phyloP scores from a whole-genome alignment of 2,888 invertebrate genomes.

The Pherbina coryleti region DNA sequence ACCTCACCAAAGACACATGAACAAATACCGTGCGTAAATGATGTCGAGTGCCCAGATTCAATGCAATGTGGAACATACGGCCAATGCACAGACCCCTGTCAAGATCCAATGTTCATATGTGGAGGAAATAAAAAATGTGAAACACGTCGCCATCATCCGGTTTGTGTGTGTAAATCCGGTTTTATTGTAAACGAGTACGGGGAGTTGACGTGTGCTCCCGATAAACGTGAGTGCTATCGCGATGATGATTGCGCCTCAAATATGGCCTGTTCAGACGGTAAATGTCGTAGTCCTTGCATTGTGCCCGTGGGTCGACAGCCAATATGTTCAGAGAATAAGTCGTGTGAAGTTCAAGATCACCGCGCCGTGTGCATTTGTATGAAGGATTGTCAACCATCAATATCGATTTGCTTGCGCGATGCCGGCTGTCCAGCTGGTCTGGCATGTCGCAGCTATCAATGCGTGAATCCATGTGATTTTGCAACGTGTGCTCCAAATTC shows the following conservation, averaged over 20 bases:
- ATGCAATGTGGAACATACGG: slow-evolving; percentile 81
- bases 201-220: slow-evolving; percentile 88
- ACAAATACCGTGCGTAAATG: slow-evolving; percentile 74
- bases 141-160: slow-evolving; percentile 85
- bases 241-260: slow-evolving; percentile 89
- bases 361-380: slow-evolving; percentile 88
- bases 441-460: slow-evolving; percentile 90
- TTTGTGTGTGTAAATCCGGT: slow-evolving; percentile 90
- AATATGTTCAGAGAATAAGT: slow-evolving; percentile 84
- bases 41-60: slow-evolving; percentile 81
- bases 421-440: slow-evolving; percentile 87
- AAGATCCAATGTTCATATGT: slow-evolving; percentile 78
- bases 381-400: slow-evolving; percentile 86
- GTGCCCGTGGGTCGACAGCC: slow-evolving; percentile 72
- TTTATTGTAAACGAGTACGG: slow-evolving; percentile 90
- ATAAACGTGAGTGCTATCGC: slow-evolving; percentile 82
- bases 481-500: slow-evolving; percentile 87
- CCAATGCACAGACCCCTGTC: slow-evolving; percentile 86
- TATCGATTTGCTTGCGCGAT: slow-evolving; percentile 90
- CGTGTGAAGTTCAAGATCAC: slow-evolving; percentile 90
- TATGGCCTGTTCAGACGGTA: slow-evolving; percentile 84
- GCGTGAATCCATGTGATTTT: slow-evolving; percentile 89
- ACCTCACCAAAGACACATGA: slow-evolving; percentile 74
- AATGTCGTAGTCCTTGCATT: slow-evolving; percentile 89
- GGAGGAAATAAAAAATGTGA: slow-evolving; percentile 88